phyloP scores from a whole-genome alignment of 2,888 invertebrate genomes.

The Meloe dianella region DNA sequence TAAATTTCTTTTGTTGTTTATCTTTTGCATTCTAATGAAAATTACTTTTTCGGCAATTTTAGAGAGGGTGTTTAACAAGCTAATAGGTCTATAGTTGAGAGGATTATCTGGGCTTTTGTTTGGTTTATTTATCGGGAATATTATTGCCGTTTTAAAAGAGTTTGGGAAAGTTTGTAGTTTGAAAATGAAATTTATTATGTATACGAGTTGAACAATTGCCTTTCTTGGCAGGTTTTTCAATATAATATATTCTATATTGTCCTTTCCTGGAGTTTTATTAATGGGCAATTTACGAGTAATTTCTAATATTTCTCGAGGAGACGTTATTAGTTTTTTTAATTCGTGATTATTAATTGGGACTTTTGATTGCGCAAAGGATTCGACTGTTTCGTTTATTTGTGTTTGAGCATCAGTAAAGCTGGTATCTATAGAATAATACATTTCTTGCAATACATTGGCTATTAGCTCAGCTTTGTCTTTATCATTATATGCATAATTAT shows the following conservation, averaged over 20 bases:
- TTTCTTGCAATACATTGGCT: too few relatives aligned
- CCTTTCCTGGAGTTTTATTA: not conserved
- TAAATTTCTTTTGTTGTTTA: not conserved
- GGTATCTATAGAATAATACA: too few relatives aligned
- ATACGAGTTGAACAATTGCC: not conserved
- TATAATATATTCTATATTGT: not conserved
- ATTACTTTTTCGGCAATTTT: slow-evolving; percentile 18
- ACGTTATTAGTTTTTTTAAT: too few relatives aligned
- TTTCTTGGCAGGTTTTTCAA: not conserved
- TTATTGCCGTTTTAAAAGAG: too few relatives aligned
- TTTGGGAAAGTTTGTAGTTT: not conserved
- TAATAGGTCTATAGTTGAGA: slow-evolving; percentile 7
- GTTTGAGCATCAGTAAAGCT: too few relatives aligned
- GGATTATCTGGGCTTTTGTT: not conserved
- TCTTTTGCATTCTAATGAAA: not conserved
- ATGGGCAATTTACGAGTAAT: too few relatives aligned
- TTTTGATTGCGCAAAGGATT: too few relatives aligned
- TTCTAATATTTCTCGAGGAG: too few relatives aligned
- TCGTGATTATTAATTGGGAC: too few relatives aligned
- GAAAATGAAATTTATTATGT: not conserved
- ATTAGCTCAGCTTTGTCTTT: too few relatives aligned
- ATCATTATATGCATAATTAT: too few relatives aligned
- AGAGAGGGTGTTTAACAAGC: slow-evolving; percentile 10
- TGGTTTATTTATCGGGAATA: not conserved
- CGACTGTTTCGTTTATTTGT: too few relatives aligned